Conservation (phyloP, 2,113 vertebrate genomes). For the Peromyscus polionotus region DNA sequence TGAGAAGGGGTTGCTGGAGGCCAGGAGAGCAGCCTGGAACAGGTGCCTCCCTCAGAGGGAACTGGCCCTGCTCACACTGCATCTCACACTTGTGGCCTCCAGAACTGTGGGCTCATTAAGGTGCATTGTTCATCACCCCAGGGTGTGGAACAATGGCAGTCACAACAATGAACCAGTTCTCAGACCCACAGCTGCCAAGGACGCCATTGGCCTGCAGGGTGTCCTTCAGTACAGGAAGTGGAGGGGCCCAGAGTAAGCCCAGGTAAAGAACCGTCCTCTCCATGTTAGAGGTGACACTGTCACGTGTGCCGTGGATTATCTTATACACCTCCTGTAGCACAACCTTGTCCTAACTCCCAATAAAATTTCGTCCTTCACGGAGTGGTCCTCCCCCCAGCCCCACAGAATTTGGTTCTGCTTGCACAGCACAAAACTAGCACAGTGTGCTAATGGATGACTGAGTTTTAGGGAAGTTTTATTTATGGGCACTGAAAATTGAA, state of each 20-base stretch:
- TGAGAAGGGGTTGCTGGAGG: background rate
- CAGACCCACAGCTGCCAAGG: background rate
- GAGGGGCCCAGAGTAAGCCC: background rate
- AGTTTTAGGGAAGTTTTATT: background rate
- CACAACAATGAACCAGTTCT: background rate
- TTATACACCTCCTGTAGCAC: background rate
- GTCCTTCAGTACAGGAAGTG: background rate
- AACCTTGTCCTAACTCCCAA: background rate
- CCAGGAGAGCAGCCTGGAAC: background rate
- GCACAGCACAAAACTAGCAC: too few species aligned
- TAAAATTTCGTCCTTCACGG: background rate
- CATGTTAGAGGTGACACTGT: background rate
- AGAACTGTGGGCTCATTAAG: background rate
- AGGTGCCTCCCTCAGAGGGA: background rate
- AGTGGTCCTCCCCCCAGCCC: background rate
- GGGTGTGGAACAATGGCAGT: background rate
- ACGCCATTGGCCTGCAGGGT: background rate
- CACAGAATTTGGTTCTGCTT: background rate
- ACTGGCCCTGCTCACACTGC: background rate
- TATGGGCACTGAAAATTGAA: background rate
- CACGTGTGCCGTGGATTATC: background rate
- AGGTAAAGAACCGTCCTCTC: background rate
- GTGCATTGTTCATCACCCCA: background rate
- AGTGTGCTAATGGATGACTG: background rate
- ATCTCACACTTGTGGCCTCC: background rate